These are phyloP conservation scores for Cichladusa arquata DNA, from an alignment of 2,113 vertebrate genomes.

Conservation along the genomic window DNA sequence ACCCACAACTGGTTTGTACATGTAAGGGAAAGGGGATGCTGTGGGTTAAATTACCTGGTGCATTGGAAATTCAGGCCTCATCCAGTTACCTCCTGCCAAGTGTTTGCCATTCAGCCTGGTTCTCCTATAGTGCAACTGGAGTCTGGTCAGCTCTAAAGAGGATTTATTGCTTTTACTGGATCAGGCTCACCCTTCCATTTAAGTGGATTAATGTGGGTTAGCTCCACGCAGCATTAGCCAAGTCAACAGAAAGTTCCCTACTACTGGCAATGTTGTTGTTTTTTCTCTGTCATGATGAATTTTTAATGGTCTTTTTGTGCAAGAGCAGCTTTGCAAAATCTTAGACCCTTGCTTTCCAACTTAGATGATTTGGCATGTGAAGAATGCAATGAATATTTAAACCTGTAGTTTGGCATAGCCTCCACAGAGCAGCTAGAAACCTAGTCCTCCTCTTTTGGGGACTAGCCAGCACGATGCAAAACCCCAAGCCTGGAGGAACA, in stretches of 20 bases:
- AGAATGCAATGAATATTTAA: constrained; percentile 50
- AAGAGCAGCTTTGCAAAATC: constrained; percentile 54
- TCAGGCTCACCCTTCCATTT: constrained; percentile 48
- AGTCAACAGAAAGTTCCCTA: constrained; percentile 46
- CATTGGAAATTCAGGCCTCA: not conserved
- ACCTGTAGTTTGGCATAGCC: constrained; percentile 15
- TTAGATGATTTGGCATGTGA: constrained; percentile 20
- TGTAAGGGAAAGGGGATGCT: not conserved
- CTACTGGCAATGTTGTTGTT: constrained; percentile 20
- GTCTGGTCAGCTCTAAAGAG: constrained; percentile 41
- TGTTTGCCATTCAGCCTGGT: not conserved
- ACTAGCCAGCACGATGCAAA: not conserved
- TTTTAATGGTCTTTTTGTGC: constrained; percentile 62
- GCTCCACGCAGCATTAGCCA: constrained; percentile 35
- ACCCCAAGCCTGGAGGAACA: not conserved
- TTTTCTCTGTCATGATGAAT: constrained; percentile 31
- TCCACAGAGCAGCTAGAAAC: not conserved
- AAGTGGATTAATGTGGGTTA: constrained; percentile 62
- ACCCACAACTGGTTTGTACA: fast-evolving
- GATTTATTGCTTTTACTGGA: constrained; percentile 63
- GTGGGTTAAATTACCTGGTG: not conserved
- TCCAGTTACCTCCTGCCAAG: constrained; percentile 4
- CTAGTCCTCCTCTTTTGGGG: not conserved
- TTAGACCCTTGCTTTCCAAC: constrained; percentile 8
- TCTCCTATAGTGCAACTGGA: not conserved